A percentile compares a stretch with the other conserved stretches of the same genome.
Evolutionary conservation across 2,113 vertebrate genomes (phyloP).

Genomic region (Chelonoidis abingdonii): DNA sequence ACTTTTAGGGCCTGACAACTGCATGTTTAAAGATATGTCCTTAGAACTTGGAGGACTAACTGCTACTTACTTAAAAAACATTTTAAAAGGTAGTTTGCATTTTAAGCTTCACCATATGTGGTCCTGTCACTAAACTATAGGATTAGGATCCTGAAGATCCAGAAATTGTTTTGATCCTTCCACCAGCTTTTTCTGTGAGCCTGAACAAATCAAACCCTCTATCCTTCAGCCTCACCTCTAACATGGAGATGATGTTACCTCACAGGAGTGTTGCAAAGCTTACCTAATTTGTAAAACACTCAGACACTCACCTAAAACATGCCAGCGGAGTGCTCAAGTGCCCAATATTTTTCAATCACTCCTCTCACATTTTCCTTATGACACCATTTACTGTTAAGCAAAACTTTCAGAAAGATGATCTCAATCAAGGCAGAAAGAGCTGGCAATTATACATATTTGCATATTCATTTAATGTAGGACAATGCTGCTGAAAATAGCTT

Average conservation of each 20-base stretch:
- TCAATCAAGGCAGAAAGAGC: neutral
- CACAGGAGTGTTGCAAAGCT: neutral
- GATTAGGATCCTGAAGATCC: neutral
- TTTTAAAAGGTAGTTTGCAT: neutral
- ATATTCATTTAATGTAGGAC: neutral
- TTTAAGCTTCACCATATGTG: neutral
- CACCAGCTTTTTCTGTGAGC: neutral
- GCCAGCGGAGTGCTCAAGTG: neutral
- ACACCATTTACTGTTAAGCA: neutral
- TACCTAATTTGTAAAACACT: neutral
- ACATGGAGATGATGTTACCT: neutral
- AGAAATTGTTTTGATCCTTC: neutral
- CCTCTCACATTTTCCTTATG: neutral
- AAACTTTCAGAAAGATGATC: neutral
- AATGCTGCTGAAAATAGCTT: neutral
- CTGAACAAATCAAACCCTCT: neutral
- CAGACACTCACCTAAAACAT: neutral
- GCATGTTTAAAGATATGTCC: neutral
- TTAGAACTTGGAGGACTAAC: neutral
- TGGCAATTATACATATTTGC: neutral
- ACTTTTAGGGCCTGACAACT: rapidly evolving
- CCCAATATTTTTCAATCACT: neutral
- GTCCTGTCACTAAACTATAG: neutral
- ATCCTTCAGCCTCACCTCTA: neutral
- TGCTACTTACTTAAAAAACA: neutral